Percentiles rank a stretch among this genome's conserved stretches.
Evolutionary conservation across 1,140 invertebrate genomes (phyloP).

Genomic region (Euura lappo): DNA sequence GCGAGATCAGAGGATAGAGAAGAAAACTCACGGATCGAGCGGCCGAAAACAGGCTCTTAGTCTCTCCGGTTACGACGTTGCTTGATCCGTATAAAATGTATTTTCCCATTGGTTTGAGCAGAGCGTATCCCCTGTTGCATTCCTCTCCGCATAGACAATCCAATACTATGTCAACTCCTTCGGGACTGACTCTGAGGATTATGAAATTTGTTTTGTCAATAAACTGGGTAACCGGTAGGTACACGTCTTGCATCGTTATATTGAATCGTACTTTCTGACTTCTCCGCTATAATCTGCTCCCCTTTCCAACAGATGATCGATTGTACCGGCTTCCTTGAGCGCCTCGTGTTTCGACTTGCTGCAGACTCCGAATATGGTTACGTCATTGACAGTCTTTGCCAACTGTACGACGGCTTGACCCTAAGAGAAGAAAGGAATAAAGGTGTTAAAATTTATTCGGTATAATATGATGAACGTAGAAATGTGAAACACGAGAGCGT

Average conservation of each 20-base stretch:
- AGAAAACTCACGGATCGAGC: constrained; percentile 78
- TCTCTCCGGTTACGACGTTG: constrained; percentile 86
- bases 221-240: too few species aligned
- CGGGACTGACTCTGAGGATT: constrained; percentile 68
- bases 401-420: constrained; percentile 85
- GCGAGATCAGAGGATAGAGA: constrained; percentile 10
- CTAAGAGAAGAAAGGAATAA: constrained; percentile 53
- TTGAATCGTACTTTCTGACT: constrained; percentile 78
- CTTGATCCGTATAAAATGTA: constrained; percentile 88
- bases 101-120: constrained; percentile 89
- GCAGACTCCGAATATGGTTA: constrained; percentile 85
- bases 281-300: constrained; percentile 81
- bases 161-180: constrained; percentile 86
- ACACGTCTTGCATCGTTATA: neutral
- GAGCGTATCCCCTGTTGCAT: constrained; percentile 80
- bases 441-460: too few species aligned
- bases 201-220: too few species aligned
- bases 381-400: constrained; percentile 79
- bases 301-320: constrained; percentile 79
- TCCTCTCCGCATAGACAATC: constrained; percentile 91
- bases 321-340: constrained; percentile 72
- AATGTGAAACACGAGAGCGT: too few species aligned
- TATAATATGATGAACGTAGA: too few species aligned
- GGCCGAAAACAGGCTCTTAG: constrained; percentile 87
- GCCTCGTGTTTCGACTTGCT: constrained; percentile 85